Percentiles rank a stretch among this genome's conserved stretches.
These are phyloP conservation scores for Lates calcarifer DNA, from an alignment of 2,113 vertebrate genomes.

Conservation along the genomic window DNA sequence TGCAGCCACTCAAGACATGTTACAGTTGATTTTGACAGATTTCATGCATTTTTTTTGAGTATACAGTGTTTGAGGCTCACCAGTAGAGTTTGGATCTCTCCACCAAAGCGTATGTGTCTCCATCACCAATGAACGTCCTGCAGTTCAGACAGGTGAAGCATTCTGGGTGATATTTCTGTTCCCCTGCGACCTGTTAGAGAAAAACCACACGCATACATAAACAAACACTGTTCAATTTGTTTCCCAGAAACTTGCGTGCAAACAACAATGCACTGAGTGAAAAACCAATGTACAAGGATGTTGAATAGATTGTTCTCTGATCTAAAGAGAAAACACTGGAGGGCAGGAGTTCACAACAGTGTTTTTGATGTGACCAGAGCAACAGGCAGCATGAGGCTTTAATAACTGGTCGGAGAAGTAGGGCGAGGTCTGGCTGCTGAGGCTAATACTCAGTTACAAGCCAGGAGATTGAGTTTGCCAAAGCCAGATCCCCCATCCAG, in stretches of 20 bases:
- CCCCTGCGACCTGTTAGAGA: constrained; percentile 90
- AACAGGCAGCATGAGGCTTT: constrained; percentile 32
- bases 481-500: constrained; percentile 61
- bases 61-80: constrained; percentile 78
- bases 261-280: neutral
- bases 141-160: constrained; percentile 97
- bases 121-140: constrained; percentile 93
- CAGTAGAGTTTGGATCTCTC: constrained; percentile 99
- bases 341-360: constrained; percentile 4
- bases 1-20: neutral
- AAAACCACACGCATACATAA: constrained; percentile 17
- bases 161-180: constrained; percentile 98
- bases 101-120: constrained; percentile 97
- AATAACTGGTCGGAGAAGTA: constrained; percentile 39
- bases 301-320: constrained; percentile 18
- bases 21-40: neutral
- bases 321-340: neutral
- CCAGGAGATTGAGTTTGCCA: constrained; percentile 57
- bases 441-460: constrained; percentile 40
- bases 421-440: constrained; percentile 55
- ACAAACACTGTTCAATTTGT: neutral
- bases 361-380: constrained; percentile 11
- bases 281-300: neutral
- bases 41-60: neutral
- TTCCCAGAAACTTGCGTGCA: neutral